These are phyloP conservation scores for Melanerpes formicivorus DNA, from an alignment of 2,113 vertebrate species.

Conservation along the genomic window DNA sequence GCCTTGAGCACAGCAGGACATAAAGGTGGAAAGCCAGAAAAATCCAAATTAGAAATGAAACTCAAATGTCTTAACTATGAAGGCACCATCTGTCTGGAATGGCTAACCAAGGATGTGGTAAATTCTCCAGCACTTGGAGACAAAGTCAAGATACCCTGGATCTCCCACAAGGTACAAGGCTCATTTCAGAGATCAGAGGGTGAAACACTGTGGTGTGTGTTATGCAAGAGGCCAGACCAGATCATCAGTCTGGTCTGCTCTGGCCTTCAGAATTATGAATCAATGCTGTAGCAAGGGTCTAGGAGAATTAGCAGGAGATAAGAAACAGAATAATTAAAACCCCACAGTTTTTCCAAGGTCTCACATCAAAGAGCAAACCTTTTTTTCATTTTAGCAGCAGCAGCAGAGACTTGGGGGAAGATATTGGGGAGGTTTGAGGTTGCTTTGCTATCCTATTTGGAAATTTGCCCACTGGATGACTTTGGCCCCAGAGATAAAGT, in stretches of 20 bases:
- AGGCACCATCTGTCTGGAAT: not conserved
- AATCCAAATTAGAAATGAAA: not conserved
- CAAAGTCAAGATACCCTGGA: not conserved
- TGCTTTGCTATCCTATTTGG: slow-evolving; percentile 49
- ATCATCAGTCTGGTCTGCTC: slow-evolving; percentile 26
- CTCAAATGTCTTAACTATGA: not conserved
- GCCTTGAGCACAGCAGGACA: not conserved
- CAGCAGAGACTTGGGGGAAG: not conserved
- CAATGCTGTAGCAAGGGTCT: slow-evolving; percentile 5
- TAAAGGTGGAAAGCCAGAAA: not conserved
- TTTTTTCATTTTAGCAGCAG: not conserved
- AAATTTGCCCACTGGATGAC: slow-evolving; percentile 26
- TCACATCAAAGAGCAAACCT: not conserved
- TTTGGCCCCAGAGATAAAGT: slow-evolving; percentile 53
- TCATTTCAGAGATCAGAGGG: slow-evolving; percentile 15
- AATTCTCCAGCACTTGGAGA: not conserved
- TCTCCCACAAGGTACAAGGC: not conserved
- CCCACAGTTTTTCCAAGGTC: not conserved
- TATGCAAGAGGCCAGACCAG: slow-evolving; percentile 42
- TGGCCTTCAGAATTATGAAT: slow-evolving; percentile 41
- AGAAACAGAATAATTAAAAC: slow-evolving; percentile 35
- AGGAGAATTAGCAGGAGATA: slow-evolving; percentile 24
- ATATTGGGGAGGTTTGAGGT: not conserved
- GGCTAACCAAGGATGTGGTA: slow-evolving; percentile 33
- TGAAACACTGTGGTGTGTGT: not conserved